phyloP scores from a whole-genome alignment of 2,888 invertebrate species.

The Drosophila atroscutellata region DNA sequence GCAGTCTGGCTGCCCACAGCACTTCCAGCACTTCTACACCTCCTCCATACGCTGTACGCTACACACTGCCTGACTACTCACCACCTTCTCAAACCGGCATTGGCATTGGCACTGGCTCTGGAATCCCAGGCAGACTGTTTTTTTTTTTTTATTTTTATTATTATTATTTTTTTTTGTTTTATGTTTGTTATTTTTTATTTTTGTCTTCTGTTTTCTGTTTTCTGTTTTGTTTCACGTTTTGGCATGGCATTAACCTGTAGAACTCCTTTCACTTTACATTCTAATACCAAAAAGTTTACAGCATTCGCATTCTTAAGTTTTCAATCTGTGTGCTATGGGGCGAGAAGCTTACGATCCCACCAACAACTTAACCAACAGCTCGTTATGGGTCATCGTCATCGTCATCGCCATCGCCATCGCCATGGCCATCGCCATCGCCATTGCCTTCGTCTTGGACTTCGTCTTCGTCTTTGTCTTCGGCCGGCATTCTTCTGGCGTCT shows the following conservation, averaged over 20 bases:
- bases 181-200: background rate
- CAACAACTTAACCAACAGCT: slow-evolving; percentile 36
- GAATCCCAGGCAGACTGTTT: slow-evolving; percentile 17
- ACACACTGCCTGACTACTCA: background rate
- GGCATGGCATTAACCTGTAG: slow-evolving; percentile 72
- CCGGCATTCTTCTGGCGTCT: slow-evolving; percentile 39
- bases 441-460: background rate
- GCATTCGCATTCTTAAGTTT: slow-evolving; percentile 70
- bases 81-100: slow-evolving; percentile 20
- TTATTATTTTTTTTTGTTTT: background rate
- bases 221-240: slow-evolving; percentile 15
- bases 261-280: slow-evolving; percentile 80
- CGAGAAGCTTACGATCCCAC: slow-evolving; percentile 52
- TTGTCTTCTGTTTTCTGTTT: slow-evolving; percentile 9
- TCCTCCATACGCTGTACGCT: background rate
- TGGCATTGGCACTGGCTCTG: slow-evolving; percentile 15
- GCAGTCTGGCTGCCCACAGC: background rate
- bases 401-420: slow-evolving; percentile 24
- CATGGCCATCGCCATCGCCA: background rate
- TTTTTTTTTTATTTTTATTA: slow-evolving; percentile 1
- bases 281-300: slow-evolving; percentile 73
- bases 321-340: slow-evolving; percentile 44
- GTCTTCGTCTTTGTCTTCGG: slow-evolving; percentile 5
- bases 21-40: background rate
- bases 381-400: slow-evolving; percentile 55